phyloP scores from a whole-genome alignment of 2,888 invertebrate species.

The Selenia dentaria region DNA sequence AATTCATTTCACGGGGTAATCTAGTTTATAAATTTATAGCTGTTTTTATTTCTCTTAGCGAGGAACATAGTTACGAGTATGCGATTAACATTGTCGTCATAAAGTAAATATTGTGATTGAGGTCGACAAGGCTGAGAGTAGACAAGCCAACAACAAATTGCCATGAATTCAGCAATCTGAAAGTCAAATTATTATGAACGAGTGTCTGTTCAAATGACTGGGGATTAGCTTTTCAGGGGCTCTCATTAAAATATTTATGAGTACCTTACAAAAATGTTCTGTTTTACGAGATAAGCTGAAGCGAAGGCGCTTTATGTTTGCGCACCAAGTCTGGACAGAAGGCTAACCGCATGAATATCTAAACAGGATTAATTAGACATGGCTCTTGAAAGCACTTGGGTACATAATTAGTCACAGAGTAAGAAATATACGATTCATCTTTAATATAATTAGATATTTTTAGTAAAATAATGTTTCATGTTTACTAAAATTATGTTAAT shows the following conservation, averaged over 20 bases:
- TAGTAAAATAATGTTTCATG: neutral
- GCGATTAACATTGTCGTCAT: neutral
- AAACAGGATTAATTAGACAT: constrained; percentile 10
- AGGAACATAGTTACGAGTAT: no score
- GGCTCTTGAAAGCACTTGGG: neutral
- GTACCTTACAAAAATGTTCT: constrained; percentile 44
- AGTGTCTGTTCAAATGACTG: constrained; percentile 54
- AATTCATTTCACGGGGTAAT: no score
- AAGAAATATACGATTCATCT: no score
- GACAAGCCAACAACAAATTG: constrained; percentile 44
- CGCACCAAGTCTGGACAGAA: constrained; percentile 11
- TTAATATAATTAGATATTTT: neutral
- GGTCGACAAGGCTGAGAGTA: constrained; percentile 22
- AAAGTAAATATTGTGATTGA: neutral
- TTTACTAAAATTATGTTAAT: no score
- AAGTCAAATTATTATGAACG: constrained; percentile 56
- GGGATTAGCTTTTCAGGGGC: constrained; percentile 57
- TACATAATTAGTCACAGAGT: no score
- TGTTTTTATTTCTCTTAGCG: no score
- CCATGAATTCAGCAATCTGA: constrained; percentile 46
- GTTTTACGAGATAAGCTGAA: constrained; percentile 35
- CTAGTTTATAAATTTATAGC: no score
- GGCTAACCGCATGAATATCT: constrained; percentile 11
- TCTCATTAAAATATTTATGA: constrained; percentile 63
- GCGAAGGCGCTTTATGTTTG: constrained; percentile 23